Percentiles rank a stretch among this genome's conserved stretches.
Conservation (phyloP, 2,113 vertebrate species). For the Ursus arctos region DNA sequence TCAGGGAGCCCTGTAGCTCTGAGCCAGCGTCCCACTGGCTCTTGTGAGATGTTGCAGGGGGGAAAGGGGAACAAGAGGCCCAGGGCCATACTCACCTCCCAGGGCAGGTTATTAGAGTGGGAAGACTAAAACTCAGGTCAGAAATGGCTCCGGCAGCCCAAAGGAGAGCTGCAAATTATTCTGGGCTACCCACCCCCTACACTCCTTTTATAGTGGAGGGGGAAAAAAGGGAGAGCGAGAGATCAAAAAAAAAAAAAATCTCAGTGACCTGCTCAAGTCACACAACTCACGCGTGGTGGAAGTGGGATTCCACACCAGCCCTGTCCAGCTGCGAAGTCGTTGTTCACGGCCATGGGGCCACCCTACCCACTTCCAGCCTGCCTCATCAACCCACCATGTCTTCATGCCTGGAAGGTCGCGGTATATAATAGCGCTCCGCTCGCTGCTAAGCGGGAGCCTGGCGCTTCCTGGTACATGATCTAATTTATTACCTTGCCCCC, state of each 20-base stretch:
- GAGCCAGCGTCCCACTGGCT: neutral
- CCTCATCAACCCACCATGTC: neutral
- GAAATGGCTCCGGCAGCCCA: neutral
- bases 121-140: neutral
- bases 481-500: neutral
- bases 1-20: neutral
- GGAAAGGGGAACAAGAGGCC: neutral
- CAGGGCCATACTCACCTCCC: too few relatives aligned
- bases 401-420: neutral
- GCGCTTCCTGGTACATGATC: neutral
- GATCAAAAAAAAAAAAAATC: neutral
- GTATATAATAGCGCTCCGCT: neutral
- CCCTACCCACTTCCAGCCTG: too few relatives aligned
- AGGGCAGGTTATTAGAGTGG: neutral
- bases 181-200: neutral
- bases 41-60: neutral
- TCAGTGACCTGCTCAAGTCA: neutral
- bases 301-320: neutral
- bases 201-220: neutral
- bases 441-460: neutral
- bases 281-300: neutral
- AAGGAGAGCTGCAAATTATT: neutral
- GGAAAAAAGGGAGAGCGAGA: too few relatives aligned
- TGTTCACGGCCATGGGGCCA: neutral
- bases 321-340: too few relatives aligned